phyloP scores from a whole-genome alignment of 1,140 invertebrate genomes.

The Melanaphis sacchari region DNA sequence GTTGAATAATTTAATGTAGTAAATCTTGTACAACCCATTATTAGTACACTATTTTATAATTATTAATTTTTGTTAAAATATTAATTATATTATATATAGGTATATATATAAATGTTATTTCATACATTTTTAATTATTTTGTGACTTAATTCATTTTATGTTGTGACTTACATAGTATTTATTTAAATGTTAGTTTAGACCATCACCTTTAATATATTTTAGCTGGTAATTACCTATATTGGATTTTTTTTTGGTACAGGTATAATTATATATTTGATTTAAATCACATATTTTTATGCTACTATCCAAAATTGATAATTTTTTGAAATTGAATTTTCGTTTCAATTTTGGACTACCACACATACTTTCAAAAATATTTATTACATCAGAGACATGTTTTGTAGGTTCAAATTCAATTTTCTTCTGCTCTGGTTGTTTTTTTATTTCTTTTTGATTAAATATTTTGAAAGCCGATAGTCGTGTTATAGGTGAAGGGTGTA shows the following conservation, averaged over 20 bases:
- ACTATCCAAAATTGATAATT: background rate
- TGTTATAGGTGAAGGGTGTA: constrained; percentile 59
- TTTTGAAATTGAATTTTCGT: constrained; percentile 22
- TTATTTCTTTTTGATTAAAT: constrained; percentile 47
- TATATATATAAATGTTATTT: too few species aligned
- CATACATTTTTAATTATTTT: background rate
- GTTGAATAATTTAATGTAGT: background rate
- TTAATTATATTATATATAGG: too few species aligned
- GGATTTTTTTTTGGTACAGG: background rate
- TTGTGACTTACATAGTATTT: background rate
- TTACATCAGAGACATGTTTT: constrained; percentile 56
- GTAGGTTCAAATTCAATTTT: constrained; percentile 48
- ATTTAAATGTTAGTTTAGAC: constrained; percentile 17
- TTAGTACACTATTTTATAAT: background rate
- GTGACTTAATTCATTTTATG: background rate
- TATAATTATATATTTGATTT: background rate
- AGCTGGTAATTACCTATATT: constrained; percentile 20
- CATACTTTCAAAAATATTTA: constrained; percentile 59
- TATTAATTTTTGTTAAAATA: background rate
- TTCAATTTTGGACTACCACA: background rate
- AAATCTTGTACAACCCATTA: background rate
- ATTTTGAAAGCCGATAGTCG: constrained; percentile 60
- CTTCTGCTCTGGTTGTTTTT: background rate
- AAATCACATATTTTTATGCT: background rate
- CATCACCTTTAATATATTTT: background rate